Base-by-base conservation (phyloP, 2,888 invertebrate genomes). In the Netelia virgata region DNA sequence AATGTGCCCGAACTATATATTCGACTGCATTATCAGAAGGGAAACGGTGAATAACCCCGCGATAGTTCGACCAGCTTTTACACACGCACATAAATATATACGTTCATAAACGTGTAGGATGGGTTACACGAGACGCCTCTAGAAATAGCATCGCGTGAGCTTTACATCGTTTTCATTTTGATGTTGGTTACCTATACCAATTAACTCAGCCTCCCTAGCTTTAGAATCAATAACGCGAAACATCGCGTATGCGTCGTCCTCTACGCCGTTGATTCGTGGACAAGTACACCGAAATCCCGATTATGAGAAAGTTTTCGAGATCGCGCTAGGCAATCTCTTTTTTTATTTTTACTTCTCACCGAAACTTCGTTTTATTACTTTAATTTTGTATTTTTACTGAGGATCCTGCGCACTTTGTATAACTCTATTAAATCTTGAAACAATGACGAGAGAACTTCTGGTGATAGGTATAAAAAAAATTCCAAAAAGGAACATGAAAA, bases 91-190 rank as follows among this genome's bases (percentile, higher is more conserved):
- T 28, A 23, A 28, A 59, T 14, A 59, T 57, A 23, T 23, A 23
- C 3, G 0, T 23, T 23, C 23, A 23, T 28, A 28, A 28, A 20
- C 41, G 36, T 9, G 28, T 28, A 16, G 14, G 28, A 23, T 14
- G n/a, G 50, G 66, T 74, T n/a, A 64, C 61, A 70, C 55, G n/a
- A 59, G 10, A 43, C 55, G 16, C 61, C 28, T 59, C 63, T 41
- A 20, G 50, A 16, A 61, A 81, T 59, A 77, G 50, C 43, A 77
- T 82, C 82, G 82, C 82, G 76, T 82, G 82, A 57, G 47, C 41
- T 47, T 72, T 50, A 6, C 64, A 59, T 66, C 41, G 57, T 76
- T 82, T 66, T 57, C 82, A 64, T 82, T 82, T 76, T 72, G 70
- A 70, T 59, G 66, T 41, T 16, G 68, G n/a, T 59, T 66, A 55